Conservation (phyloP, 2,888 invertebrate genomes). For the Calameuta pallipes region DNA sequence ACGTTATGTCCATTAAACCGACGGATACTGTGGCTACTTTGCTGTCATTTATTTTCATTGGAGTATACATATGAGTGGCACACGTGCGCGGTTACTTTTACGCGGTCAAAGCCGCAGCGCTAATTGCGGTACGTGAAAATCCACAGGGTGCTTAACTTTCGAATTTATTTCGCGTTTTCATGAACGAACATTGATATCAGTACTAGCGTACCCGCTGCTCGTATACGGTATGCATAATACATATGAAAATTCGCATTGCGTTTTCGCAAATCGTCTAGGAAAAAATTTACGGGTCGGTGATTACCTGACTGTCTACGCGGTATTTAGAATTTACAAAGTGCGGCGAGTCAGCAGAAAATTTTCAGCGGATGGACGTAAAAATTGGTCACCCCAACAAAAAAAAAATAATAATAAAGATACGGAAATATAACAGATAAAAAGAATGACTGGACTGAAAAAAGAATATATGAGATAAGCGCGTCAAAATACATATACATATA, state of each 20-base stretch:
- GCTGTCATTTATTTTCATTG: not conserved
- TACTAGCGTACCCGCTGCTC: not conserved
- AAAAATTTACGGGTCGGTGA: not conserved
- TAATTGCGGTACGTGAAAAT: not conserved
- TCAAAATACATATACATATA: too few species aligned
- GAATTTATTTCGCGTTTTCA: not conserved
- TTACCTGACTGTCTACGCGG: not conserved
- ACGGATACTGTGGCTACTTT: not conserved
- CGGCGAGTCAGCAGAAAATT: not conserved
- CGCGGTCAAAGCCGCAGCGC: not conserved
- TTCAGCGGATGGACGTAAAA: not conserved
- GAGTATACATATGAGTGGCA: not conserved
- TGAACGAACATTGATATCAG: not conserved
- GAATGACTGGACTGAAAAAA: not conserved
- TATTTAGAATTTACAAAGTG: not conserved
- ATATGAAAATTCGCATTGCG: not conserved
- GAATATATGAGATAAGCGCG: too few species aligned
- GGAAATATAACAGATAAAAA: not conserved
- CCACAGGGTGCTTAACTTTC: not conserved
- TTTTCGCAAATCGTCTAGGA: not conserved
- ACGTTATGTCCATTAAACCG: not conserved
- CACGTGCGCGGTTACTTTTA: not conserved
- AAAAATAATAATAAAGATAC: not conserved
- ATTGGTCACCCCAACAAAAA: not conserved
- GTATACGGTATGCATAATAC: not conserved